Base-by-base conservation (phyloP, 2,797 vertebrate species). In the Merluccius polli region DNA sequence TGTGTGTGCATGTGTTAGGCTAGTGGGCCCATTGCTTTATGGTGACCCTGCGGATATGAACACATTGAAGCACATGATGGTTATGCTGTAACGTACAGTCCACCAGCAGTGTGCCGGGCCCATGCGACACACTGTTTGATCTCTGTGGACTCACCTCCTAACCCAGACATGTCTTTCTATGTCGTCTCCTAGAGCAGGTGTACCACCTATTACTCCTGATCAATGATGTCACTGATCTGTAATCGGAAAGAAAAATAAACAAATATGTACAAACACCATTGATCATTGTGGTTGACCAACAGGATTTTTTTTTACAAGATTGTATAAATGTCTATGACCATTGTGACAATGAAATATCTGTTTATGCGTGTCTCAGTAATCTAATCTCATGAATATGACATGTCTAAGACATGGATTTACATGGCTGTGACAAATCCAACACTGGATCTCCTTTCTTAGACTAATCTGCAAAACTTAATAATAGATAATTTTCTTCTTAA, bases 401-500 rank as follows among this genome's bases (percentile, higher is more conserved):
- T 48, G 44, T 3, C 15, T 18, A 16, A 59, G 1, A 24, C 52
- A 59, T 59, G 52, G 75, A 74, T 75, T 85, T 41, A 80, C 44
- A 68, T 41, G 75, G 72, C 70, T 41, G 31, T 79, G 81, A 48
- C 75, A 38, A 82, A 88, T 84, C 81, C 78, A 48, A 80, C 83
- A 87, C 87, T 78, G 52, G n/a, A 24, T 59, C 70, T 63, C 76
- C 75, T 80, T 71, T 84, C 82, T 81, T 78, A 70, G 87, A 83
- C 84, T 84, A 87, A 13, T 85, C 85, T 82, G 75, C 79, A 83
- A 79, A 85, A 89, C 78, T 81, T 87, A 90, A 89, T 77, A 86
- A 72, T 48, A 88, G 84, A 82, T 89, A 85, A 91, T 90, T 88
- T 83, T 89, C 81, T 83, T 83, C 87, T 88, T 89, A 85, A 91